A percentile compares a stretch with the other conserved stretches of the same genome.
phyloP scores from a whole-genome alignment of 2,113 vertebrate species.

The Melanocharis versteri region DNA sequence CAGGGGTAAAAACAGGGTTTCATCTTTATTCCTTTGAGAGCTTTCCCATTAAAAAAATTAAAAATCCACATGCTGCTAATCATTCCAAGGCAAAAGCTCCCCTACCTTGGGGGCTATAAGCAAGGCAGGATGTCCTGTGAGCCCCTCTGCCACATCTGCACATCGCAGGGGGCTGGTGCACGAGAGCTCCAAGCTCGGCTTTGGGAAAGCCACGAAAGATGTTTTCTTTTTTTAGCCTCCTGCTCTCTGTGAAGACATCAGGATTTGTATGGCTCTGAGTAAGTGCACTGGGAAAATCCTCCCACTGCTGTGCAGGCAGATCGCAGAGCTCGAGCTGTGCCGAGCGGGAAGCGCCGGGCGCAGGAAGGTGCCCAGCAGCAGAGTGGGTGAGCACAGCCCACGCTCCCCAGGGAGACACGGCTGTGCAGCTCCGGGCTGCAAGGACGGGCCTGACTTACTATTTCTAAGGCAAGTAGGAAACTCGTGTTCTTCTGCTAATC shows the following conservation, averaged over 20 bases:
- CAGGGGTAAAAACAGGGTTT: background rate
- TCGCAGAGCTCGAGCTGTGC: background rate
- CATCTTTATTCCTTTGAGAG: background rate
- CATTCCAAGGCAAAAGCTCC: background rate
- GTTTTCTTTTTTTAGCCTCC: constrained; percentile 45
- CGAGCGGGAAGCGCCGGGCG: background rate
- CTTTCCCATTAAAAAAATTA: background rate
- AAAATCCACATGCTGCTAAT: background rate
- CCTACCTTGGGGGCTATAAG: background rate
- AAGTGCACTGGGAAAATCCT: constrained; percentile 32
- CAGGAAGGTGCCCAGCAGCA: background rate
- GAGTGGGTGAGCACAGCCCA: constrained; percentile 9
- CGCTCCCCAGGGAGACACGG: background rate
- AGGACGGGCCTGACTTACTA: background rate
- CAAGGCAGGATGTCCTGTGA: background rate
- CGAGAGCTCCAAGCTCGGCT: fast-evolving
- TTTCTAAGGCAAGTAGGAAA: background rate
- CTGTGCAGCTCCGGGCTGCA: background rate
- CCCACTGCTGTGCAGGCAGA: constrained; percentile 32
- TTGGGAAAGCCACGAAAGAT: background rate
- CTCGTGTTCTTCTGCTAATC: background rate
- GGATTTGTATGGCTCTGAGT: constrained; percentile 24
- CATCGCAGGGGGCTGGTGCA: background rate
- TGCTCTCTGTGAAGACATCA: background rate
- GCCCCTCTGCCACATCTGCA: background rate